phyloP scores from a whole-genome alignment of 1,140 invertebrate species.

The Hylyphantes graminicola region DNA sequence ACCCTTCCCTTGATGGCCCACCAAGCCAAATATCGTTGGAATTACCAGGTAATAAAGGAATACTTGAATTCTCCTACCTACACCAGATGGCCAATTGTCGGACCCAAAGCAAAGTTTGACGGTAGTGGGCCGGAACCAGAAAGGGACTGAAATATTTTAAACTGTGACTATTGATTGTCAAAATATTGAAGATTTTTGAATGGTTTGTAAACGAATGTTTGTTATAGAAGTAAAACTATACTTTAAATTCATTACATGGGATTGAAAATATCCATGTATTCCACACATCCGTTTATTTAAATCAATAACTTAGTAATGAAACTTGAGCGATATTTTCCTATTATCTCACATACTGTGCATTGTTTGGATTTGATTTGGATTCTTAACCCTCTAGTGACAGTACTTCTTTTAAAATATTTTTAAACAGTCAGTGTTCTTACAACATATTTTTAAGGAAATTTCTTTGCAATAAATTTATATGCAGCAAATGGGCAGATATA shows the following conservation, averaged over 20 bases:
- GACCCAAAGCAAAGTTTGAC: conserved; percentile 67
- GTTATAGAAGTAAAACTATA: too few species aligned
- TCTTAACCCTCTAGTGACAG: neutral
- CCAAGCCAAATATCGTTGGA: conserved; percentile 65
- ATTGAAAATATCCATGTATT: too few species aligned
- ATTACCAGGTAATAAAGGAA: conserved; percentile 65
- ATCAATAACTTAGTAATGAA: too few species aligned
- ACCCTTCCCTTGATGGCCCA: conserved; percentile 68
- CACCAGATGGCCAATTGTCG: conserved; percentile 66
- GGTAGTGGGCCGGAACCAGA: conserved; percentile 23
- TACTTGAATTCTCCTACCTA: conserved; percentile 67
- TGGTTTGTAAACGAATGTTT: neutral
- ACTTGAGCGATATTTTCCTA: too few species aligned
- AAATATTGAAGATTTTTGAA: neutral
- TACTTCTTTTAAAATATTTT: neutral
- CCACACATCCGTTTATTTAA: too few species aligned
- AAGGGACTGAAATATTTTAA: neutral
- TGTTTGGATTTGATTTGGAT: neutral
- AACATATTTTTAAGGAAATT: neutral
- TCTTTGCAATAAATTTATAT: neutral
- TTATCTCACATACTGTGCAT: neutral
- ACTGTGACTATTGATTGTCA: neutral
- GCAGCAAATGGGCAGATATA: neutral
- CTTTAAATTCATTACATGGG: too few species aligned
- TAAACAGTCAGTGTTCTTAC: neutral